Conservation (phyloP, 2,888 invertebrate species). For the Argyra leucocephala region DNA sequence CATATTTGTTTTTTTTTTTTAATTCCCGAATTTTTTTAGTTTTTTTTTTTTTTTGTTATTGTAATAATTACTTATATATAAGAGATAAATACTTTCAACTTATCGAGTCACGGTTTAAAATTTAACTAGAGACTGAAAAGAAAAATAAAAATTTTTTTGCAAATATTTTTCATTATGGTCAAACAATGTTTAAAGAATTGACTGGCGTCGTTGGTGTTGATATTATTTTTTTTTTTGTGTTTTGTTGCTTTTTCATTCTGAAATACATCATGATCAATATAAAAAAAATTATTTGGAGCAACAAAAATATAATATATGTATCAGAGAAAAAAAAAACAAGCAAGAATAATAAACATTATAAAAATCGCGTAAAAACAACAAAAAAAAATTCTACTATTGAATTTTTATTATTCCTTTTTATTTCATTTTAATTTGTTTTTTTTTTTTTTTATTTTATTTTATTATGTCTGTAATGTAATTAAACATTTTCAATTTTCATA, state of each 20-base stretch:
- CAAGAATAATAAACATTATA: background rate
- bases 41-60: background rate
- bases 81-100: background rate
- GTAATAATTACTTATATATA: background rate
- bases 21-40: background rate
- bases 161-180: slow-evolving; percentile 1
- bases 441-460: background rate
- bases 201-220: background rate
- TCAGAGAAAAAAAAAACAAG: too few relatives aligned
- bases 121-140: background rate
- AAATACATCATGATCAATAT: background rate
- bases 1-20: background rate
- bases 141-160: background rate
- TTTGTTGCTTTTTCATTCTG: background rate
- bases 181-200: background rate
- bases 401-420: background rate
- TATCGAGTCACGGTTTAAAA: background rate
- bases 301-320: too few relatives aligned
- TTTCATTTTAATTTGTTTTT: too few relatives aligned
- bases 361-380: background rate
- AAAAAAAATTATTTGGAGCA: background rate
- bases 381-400: background rate
- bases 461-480: background rate
- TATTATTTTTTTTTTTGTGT: background rate
- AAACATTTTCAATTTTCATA: background rate